A percentile compares a stretch with the other conserved stretches of the same genome.
Evolutionary conservation across 2,888 invertebrate species (phyloP).

Genomic region (Abrostola triplasia): DNA sequence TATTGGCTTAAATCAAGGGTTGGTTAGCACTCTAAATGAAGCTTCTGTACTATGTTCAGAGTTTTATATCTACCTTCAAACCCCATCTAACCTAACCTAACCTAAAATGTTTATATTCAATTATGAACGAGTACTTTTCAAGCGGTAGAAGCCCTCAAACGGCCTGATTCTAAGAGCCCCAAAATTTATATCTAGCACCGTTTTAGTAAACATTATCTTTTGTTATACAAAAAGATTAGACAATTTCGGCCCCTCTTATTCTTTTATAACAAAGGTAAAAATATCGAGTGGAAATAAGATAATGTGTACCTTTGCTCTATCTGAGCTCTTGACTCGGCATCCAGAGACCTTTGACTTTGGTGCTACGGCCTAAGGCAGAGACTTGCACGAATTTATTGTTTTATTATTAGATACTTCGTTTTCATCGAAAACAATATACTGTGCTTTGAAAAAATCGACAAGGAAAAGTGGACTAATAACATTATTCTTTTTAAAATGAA

Average conservation of each 20-base stretch:
- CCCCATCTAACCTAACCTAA: background rate
- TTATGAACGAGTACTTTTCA: conserved; percentile 1
- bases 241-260: conserved; percentile 18
- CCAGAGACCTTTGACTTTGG: conserved; percentile 65
- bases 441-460: too few species aligned
- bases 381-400: background rate
- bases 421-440: background rate
- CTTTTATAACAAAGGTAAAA: conserved; percentile 21
- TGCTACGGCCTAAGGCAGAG: conserved; percentile 56
- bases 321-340: conserved; percentile 70
- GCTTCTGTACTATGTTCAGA: background rate
- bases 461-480: too few species aligned
- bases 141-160: background rate
- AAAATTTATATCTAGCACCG: conserved; percentile 1
- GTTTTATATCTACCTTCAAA: background rate
- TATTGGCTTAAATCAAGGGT: background rate
- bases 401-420: background rate
- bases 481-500: too few species aligned
- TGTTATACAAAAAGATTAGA: conserved; percentile 23
- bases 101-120: conserved; percentile 3
- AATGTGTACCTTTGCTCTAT: conserved; percentile 76
- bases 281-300: conserved; percentile 64
- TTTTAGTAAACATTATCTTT: conserved; percentile 8
- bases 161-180: conserved; percentile 2
- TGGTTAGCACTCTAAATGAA: background rate